A percentile compares a stretch with the other conserved stretches of the same genome.
Evolutionary conservation across 2,888 invertebrate genomes (phyloP).

Genomic region (Campoletis raptor): DNA sequence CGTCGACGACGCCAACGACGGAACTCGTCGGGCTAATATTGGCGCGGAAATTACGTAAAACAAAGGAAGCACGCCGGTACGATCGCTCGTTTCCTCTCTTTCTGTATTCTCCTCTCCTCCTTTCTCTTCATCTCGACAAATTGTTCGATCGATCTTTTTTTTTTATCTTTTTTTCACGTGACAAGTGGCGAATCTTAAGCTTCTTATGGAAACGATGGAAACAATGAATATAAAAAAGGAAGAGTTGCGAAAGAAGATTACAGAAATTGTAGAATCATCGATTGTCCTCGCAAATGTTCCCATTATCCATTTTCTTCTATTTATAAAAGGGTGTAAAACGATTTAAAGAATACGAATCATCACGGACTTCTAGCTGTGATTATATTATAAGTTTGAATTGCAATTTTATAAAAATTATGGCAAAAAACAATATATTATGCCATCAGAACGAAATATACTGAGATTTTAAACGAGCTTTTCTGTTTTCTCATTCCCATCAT

Average conservation of each 20-base stretch:
- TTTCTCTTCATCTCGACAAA: constrained; percentile 54
- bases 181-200: constrained; percentile 39
- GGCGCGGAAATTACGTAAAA: constrained; percentile 84
- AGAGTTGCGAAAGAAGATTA: constrained; percentile 10
- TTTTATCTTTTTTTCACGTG: constrained; percentile 45
- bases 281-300: neutral
- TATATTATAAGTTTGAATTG: neutral
- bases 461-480: constrained; percentile 2
- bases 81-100: constrained; percentile 75
- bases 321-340: neutral
- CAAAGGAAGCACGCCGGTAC: constrained; percentile 81
- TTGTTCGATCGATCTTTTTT: constrained; percentile 58
- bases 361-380: neutral
- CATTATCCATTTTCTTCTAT: neutral
- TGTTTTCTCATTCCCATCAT: constrained; percentile 31
- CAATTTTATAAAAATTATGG: neutral
- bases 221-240: neutral
- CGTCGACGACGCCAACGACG: constrained; percentile 74
- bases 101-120: constrained; percentile 28
- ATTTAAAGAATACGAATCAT: neutral
- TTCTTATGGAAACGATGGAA: neutral
- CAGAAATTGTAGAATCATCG: constrained; percentile 1
- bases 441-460: too few relatives aligned
- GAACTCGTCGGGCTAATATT: constrained; percentile 83
- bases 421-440: constrained; percentile 10